A percentile compares a stretch with the other conserved stretches of the same genome.
These are phyloP conservation scores for Nyctibius grandis DNA, from an alignment of 2,797 vertebrate species.

Conservation along the genomic window DNA sequence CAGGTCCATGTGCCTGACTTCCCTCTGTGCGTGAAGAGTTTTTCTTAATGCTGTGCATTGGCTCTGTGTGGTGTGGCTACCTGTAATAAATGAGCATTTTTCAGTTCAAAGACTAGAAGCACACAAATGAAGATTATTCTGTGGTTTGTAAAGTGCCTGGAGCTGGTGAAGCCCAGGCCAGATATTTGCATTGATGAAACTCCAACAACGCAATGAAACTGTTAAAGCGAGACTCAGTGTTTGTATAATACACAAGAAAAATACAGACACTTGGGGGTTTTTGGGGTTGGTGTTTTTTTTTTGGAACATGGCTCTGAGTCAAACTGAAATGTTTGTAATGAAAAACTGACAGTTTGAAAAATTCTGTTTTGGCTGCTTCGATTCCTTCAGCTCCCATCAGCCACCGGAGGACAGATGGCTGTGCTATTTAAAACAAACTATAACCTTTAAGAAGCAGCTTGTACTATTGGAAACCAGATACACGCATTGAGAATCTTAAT, in stretches of 20 bases:
- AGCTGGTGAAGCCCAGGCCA: neutral
- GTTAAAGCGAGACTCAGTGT: neutral
- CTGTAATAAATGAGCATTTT: neutral
- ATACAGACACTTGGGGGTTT: too few relatives aligned
- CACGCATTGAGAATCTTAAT: constrained; percentile 4
- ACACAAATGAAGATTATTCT: neutral
- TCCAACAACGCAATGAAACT: neutral
- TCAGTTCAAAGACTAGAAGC: neutral
- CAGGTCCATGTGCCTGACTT: accelerated
- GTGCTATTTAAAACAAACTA: constrained; percentile 70
- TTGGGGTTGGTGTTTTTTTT: too few relatives aligned
- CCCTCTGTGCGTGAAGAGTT: neutral
- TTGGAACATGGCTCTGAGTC: neutral
- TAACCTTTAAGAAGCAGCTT: constrained; percentile 66
- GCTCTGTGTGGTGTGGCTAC: neutral
- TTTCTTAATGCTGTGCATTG: neutral
- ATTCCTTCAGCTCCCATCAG: constrained; percentile 50
- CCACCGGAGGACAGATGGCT: constrained; percentile 61
- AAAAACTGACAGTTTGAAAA: constrained; percentile 25
- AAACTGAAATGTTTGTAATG: neutral
- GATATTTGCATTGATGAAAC: neutral
- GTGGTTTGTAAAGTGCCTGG: neutral
- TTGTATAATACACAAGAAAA: neutral
- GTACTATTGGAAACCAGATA: constrained; percentile 63
- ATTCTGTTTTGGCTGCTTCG: constrained; percentile 33